Evolutionary conservation across 2,888 invertebrate genomes (phyloP), one percentile per base, ranked within the genome.

Genomic region (Ophonus ardosiacus): DNA sequence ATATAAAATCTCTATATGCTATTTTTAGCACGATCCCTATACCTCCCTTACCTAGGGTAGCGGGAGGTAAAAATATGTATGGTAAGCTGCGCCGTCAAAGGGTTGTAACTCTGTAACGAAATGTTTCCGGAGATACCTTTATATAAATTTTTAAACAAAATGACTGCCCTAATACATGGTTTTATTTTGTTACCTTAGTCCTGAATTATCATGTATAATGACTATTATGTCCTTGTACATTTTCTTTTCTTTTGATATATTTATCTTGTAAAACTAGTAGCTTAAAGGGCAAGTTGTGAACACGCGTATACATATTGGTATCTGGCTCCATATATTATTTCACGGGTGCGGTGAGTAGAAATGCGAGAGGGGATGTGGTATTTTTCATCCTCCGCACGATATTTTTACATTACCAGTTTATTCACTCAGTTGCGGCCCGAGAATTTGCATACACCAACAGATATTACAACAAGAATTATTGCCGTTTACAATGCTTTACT

Each of bases 381-480:
- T 74, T 40, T 51, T 74, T 74, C 74, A 74, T 74, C 74, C 43
- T 13, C 18, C 21, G 43, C 74, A 74, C 74, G 74, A 74, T 74
- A 74, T 74, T 74, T 74, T 74, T 74, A 74, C 74, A 74, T 74
- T 74, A 74, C 74, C 74, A 74, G 74, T 74, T 74, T 74, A 74
- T 74, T 74, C 40, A 74, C 74, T 74, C 17, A 8, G 17, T 43
- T 74, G 21, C 74, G 51, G 43, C 17, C 51, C 43, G 43, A 51
- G 21, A 74, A 74, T 74, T 74, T 74, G 51, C 74, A 74, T 74
- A 74, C 43, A 74, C 74, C 43, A 74, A 74, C 74, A 74, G 51
- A 74, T 51, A 74, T 74, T 74, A 68, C 68, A 68, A 31, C 21
- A 68, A 68, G 68, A 68, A 68, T 68, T 68, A 68, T 68, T 51